Conservation (phyloP, 2,888 invertebrate genomes). For the Trachelus troglodyta region DNA sequence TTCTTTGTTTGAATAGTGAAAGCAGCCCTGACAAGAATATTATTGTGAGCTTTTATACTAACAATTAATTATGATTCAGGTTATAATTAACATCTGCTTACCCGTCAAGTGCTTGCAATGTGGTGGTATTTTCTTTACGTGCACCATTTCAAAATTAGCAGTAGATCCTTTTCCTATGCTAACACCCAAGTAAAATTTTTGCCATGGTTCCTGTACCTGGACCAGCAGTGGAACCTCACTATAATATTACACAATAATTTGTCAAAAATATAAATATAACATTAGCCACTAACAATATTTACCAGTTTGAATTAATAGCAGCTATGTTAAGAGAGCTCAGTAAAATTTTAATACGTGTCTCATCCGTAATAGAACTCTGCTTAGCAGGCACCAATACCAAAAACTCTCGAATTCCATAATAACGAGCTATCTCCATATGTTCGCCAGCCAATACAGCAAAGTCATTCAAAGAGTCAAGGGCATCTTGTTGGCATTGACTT, state of each 20-base stretch:
- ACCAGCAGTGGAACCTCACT: conserved; percentile 87
- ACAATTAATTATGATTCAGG: not conserved
- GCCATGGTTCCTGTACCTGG: conserved; percentile 85
- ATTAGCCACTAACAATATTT: conserved; percentile 32
- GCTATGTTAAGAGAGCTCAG: conserved; percentile 87
- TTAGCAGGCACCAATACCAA: conserved; percentile 78
- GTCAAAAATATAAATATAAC: not conserved
- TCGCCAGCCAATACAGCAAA: conserved; percentile 68
- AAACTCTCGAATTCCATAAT: conserved; percentile 88
- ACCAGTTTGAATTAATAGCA: conserved; percentile 83
- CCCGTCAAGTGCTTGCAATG: conserved; percentile 87
- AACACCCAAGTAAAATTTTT: conserved; percentile 84
- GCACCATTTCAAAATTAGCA: conserved; percentile 90
- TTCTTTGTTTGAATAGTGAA: conserved; percentile 90
- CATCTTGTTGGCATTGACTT: conserved; percentile 68
- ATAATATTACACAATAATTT: conserved; percentile 38
- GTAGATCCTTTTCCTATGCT: conserved; percentile 81
- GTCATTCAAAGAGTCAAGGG: conserved; percentile 70
- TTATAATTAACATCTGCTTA: conserved; percentile 11
- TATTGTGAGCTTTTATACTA: conserved; percentile 2
- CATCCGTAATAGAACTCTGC: conserved; percentile 72
- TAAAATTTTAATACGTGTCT: conserved; percentile 80
- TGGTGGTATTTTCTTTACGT: conserved; percentile 82
- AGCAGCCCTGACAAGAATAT: conserved; percentile 71
- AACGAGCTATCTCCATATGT: conserved; percentile 72